phyloP scores from a whole-genome alignment of 1,140 invertebrate genomes.

The Lepidurus couesii region DNA sequence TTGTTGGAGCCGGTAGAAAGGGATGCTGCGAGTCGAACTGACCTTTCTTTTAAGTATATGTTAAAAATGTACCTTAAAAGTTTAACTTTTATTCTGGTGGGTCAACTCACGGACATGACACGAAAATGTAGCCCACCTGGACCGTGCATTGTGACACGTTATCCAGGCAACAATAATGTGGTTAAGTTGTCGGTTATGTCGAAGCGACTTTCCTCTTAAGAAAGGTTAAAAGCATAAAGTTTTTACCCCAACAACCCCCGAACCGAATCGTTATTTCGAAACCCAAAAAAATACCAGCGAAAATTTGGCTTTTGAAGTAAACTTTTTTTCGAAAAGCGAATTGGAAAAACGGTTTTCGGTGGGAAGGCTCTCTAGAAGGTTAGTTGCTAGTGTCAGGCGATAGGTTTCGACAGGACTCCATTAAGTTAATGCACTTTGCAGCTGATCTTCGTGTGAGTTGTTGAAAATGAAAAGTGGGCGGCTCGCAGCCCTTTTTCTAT shows the following conservation, averaged over 20 bases:
- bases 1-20: neutral
- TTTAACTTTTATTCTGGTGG: too few species aligned
- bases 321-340: neutral
- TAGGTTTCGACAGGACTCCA: slow-evolving; percentile 21
- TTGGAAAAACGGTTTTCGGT: neutral
- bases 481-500: too few species aligned
- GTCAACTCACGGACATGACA: too few species aligned
- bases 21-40: too few species aligned
- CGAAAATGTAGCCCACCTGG: too few species aligned
- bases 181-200: too few species aligned
- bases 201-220: neutral
- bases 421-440: slow-evolving; percentile 18
- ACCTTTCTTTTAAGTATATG: too few species aligned
- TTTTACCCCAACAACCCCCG: neutral
- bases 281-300: too few species aligned
- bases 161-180: neutral
- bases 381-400: slow-evolving; percentile 1
- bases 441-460: slow-evolving; percentile 14
- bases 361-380: neutral
- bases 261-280: too few species aligned
- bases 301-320: too few species aligned
- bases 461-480: neutral
- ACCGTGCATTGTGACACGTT: neutral
- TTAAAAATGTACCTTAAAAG: too few species aligned
- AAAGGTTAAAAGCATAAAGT: neutral